Evolutionary conservation across 2,797 vertebrate species (phyloP).

Genomic region (Trichosurus vulpecula): DNA sequence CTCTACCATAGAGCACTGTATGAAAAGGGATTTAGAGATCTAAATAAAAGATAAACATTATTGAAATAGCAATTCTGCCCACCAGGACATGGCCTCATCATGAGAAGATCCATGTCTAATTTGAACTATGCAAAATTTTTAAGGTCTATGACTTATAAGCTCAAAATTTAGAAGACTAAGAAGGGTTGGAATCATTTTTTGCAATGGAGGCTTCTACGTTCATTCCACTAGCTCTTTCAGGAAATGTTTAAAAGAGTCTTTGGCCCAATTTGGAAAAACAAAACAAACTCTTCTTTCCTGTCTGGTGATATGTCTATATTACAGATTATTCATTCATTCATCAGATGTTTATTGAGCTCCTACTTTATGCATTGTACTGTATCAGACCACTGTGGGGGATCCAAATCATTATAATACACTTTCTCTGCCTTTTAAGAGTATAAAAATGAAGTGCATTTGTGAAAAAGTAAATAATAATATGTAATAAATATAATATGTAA

Average conservation of each 20-base stretch:
- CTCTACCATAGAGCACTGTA: neutral
- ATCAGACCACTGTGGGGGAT: no score
- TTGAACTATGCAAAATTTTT: neutral
- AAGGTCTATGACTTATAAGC: neutral
- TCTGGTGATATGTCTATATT: no score
- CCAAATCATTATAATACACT: no score
- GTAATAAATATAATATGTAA: no score
- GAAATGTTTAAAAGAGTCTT: neutral
- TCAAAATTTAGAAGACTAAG: neutral
- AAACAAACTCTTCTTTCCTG: no score
- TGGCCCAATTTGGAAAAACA: no score
- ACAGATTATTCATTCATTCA: no score
- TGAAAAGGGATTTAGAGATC: neutral
- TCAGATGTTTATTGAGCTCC: no score
- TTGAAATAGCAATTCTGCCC: neutral
- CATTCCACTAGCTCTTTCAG: neutral
- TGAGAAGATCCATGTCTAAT: neutral
- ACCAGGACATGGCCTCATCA: neutral
- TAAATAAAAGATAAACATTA: neutral
- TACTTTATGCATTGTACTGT: no score
- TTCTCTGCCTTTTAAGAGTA: no score
- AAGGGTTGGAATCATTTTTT: neutral
- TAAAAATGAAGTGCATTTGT: no score
- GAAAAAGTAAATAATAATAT: no score
- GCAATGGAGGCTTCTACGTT: neutral